Evolutionary conservation across 2,888 invertebrate genomes (phyloP), one percentile per base, ranked within the genome.

Genomic region (Spodoptera littoralis): DNA sequence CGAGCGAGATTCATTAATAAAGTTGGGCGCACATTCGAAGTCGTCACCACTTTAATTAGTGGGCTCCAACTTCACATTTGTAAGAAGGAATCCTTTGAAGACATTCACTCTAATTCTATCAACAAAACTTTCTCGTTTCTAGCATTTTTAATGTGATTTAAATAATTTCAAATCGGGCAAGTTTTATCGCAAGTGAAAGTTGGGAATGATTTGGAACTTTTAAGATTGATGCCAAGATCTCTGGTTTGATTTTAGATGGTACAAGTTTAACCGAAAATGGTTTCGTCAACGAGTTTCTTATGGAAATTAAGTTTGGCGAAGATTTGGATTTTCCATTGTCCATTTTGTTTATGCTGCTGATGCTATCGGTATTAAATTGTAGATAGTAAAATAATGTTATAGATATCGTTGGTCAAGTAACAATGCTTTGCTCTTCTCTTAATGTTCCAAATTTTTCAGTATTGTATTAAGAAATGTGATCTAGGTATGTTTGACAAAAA

Each of bases 1-100:
- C 61, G 72, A 82, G 80, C 78, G 74, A 76, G 77, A 83, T 78
- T 83, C 76, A 80, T 84, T 84, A 81, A 74, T 76, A 74, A 84
- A 84, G 73, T 82, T 81, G 24, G 24, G 45, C 42, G 60, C 52
- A 58, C 57, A 64, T 27, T 68, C 63, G 59, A 52, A 58, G 51
- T 54, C 60, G 62, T 49, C 60, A 41, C 57, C 60, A 61, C 63
- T 75, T 75, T 71, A 79, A 79, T 79, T 79, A 79, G 66, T 57
- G 12, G 9, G 49, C 45, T 50, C 43, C 36, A 74, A 74, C 60
- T 76, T 63, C 60, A 74, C 68, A 64, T 78, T 72, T 63, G 72
- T 57, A 41, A 27, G 58, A 50, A 11, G 55, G 46, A 56, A 24
- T 61, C 52, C 61, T 60, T 65, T 73, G 66, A 67, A 57, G 74